Base-by-base conservation (phyloP, 2,113 vertebrate genomes). In the Perca fluviatilis region DNA sequence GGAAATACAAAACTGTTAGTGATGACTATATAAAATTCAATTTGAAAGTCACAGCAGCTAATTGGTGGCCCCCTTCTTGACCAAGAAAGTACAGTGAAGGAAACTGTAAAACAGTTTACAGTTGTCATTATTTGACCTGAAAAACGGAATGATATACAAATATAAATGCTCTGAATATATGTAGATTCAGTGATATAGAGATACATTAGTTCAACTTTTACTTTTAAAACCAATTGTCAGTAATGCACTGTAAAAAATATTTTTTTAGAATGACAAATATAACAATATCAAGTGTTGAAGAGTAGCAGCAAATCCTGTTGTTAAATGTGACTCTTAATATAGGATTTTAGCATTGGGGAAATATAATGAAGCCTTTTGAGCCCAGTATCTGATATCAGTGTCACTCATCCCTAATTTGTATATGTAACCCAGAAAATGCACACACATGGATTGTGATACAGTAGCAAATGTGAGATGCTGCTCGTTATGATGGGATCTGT, bases 361-460 rank as follows among this genome's bases (percentile, higher is more conserved):
- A 74, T 54, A 6, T 76, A 10, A 66, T 51, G 16, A 68, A 65
- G 15, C 76, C 18, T 21, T 63, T 50, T 80, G 33, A 82, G 47
- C 23, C 64, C 67, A 47, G 74, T 71, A 70, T 81, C 27, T 65
- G 50, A 40, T 60, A 73, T 66, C 53, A 71, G 72, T 82, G 54
- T 88, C 72, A 84, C 18, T 57, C 76, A 76, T 64, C 61, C 60
- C 16, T 47, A 70, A 50, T 82, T 77, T 80, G 61, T 65, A 78
- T 21, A 73, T 85, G 49, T 69, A 81, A 88, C 43, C 43, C 19
- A 50, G 43, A 78, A 58, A 14, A 25, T 27, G 25, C 46, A 49
- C 50, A 72, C 50, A 58, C 19, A 66, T 27, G 46, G 49, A 82
- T 64, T 47, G 27, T 70, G 61, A 64, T 65, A 61, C 69, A 75